Conservation (phyloP, 2,113 vertebrate species). For the Crotalus viridis region DNA sequence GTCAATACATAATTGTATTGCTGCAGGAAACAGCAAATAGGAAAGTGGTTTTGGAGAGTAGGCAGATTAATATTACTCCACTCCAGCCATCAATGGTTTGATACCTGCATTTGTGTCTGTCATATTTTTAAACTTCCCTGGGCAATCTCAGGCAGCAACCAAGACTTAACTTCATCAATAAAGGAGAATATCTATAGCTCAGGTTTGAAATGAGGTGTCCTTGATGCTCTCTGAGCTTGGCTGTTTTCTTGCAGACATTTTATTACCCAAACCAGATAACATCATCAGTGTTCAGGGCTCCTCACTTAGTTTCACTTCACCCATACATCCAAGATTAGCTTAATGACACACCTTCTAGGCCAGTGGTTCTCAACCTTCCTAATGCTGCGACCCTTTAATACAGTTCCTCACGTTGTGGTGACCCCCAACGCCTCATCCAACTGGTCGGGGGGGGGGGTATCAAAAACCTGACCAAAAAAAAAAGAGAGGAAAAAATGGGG, state of each 20-base stretch:
- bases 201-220: neutral
- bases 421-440: too few relatives aligned
- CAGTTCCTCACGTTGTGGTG: too few relatives aligned
- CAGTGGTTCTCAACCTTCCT: too few relatives aligned
- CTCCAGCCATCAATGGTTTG: neutral
- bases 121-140: neutral
- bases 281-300: neutral
- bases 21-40: neutral
- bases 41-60: neutral
- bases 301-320: neutral
- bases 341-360: neutral
- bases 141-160: neutral
- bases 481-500: too few relatives aligned
- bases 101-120: neutral
- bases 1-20: neutral
- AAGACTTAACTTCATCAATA: neutral
- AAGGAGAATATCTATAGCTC: neutral
- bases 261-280: neutral
- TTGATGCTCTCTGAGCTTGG: neutral
- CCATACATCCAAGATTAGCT: neutral
- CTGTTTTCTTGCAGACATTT: neutral
- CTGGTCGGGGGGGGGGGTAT: too few relatives aligned
- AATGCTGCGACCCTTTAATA: too few relatives aligned
- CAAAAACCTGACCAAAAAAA: too few relatives aligned
- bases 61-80: neutral